Evolutionary conservation across 2,113 vertebrate species (phyloP).

Genomic region (Dasyurus viverrinus): DNA sequence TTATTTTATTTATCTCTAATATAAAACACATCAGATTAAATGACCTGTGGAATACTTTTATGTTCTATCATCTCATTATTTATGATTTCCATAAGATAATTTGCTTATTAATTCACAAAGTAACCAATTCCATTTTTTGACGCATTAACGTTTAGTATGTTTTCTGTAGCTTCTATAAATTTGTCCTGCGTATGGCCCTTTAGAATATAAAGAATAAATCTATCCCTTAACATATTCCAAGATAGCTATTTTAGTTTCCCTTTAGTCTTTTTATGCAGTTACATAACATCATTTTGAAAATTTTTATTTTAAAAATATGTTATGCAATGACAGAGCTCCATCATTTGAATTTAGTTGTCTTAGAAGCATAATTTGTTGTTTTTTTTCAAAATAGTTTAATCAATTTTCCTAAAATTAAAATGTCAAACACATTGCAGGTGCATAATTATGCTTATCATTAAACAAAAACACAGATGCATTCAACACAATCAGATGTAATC

Average conservation of each 20-base stretch:
- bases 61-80: not conserved
- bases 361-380: constrained; percentile 57
- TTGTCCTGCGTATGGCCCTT: not conserved
- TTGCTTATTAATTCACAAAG: not conserved
- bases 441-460: constrained; percentile 60
- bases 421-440: constrained; percentile 58
- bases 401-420: constrained; percentile 72
- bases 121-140: not conserved
- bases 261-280: not conserved
- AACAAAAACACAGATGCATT: constrained; percentile 68
- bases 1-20: not conserved
- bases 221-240: not conserved
- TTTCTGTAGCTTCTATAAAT: not conserved
- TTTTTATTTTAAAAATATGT: not conserved
- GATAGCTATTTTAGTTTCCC: not conserved
- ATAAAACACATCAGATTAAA: not conserved
- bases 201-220: not conserved
- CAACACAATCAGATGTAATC: constrained; percentile 55
- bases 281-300: not conserved
- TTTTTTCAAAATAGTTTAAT: constrained; percentile 72
- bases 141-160: not conserved
- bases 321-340: not conserved
- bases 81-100: not conserved
- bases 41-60: not conserved
- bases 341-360: constrained; percentile 52